Conservation (phyloP, 2,888 invertebrate species). For the Tenodera sinensis region DNA sequence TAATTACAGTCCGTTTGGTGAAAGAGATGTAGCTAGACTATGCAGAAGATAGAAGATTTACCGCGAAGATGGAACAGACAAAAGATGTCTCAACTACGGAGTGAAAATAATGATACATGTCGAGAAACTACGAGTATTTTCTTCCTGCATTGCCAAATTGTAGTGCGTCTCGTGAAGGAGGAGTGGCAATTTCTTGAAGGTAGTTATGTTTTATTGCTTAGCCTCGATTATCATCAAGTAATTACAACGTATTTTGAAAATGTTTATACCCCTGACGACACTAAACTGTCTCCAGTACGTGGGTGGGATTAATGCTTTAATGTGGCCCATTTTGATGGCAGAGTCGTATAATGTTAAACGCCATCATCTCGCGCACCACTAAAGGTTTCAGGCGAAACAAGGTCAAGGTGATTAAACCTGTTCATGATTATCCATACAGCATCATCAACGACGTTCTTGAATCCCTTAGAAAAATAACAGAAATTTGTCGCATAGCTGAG, state of each 20-base stretch:
- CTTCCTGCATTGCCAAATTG: too few species aligned
- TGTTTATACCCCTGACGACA: neutral
- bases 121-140: too few species aligned
- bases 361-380: neutral
- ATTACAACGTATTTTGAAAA: neutral
- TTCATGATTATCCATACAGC: neutral
- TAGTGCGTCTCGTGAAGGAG: neutral
- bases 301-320: neutral
- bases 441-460: neutral
- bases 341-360: neutral
- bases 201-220: neutral
- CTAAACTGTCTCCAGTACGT: neutral
- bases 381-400: neutral
- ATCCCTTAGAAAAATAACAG: neutral
- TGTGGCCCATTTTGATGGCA: neutral
- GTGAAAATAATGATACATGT: too few species aligned
- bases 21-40: too few species aligned
- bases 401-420: neutral
- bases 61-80: too few species aligned
- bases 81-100: too few species aligned
- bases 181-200: neutral
- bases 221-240: neutral
- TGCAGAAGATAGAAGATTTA: too few species aligned
- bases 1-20: too few species aligned
- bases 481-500: neutral